Evolutionary conservation across 2,113 vertebrate genomes (phyloP).

Genomic region (Campylomormyrus numenius): DNA sequence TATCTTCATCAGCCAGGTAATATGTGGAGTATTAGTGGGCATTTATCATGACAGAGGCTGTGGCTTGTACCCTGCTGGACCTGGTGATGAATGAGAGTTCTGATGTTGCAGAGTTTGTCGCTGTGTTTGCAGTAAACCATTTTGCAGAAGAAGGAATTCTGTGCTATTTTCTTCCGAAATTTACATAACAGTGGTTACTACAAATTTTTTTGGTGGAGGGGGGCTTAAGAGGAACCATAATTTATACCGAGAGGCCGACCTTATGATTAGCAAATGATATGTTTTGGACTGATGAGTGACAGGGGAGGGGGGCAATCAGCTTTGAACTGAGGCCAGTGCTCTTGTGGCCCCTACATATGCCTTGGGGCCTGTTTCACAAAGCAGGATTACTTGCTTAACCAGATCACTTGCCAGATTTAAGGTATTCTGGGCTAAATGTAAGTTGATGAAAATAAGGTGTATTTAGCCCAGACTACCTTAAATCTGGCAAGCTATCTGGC

Average conservation of each 20-base stretch:
- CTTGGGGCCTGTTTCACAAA: neutral
- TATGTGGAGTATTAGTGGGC: slow-evolving; percentile 24
- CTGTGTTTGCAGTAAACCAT: neutral
- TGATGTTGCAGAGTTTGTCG: neutral
- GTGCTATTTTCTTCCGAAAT: neutral
- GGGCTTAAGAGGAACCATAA: neutral
- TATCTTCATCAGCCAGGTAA: slow-evolving; percentile 12
- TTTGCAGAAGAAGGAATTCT: neutral
- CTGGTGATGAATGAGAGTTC: neutral
- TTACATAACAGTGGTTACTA: neutral
- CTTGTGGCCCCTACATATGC: neutral
- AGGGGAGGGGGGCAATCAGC: neutral
- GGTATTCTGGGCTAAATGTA: too few relatives aligned
- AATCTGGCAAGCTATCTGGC: too few relatives aligned
- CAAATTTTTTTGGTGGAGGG: neutral
- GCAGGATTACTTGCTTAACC: too few relatives aligned
- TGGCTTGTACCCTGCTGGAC: neutral
- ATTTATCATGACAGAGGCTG: slow-evolving; percentile 31
- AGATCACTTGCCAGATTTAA: too few relatives aligned
- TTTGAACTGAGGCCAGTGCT: neutral
- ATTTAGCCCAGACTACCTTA: too few relatives aligned
- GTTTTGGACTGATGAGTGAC: neutral
- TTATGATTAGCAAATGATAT: neutral
- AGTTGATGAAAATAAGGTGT: too few relatives aligned
- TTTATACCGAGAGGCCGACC: neutral